These are phyloP conservation scores for Aphelocoma californica DNA, from an alignment of 2,797 vertebrate genomes.

Conservation along the genomic window DNA sequence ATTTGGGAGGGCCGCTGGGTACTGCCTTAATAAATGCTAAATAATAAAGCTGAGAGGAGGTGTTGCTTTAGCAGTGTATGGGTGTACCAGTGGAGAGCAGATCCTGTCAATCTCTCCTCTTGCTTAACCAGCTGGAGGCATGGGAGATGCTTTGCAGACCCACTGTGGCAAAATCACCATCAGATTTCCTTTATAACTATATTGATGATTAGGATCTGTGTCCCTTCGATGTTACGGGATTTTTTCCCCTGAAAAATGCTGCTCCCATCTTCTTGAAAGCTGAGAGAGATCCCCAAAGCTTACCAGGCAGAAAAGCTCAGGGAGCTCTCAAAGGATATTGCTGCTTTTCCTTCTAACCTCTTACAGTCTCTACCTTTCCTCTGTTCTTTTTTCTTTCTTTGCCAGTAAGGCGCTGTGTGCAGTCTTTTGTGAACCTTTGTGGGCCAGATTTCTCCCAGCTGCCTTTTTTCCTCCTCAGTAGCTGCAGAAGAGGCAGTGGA, in stretches of 20 bases:
- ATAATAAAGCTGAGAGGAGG: neutral
- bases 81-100: neutral
- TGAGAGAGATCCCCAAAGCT: conserved; percentile 27
- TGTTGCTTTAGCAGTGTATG: neutral
- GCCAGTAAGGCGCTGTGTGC: conserved; percentile 46
- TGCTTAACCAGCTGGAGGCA: neutral
- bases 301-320: conserved; percentile 26
- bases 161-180: neutral
- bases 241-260: neutral
- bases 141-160: neutral
- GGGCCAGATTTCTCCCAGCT: conserved; percentile 60
- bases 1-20: neutral
- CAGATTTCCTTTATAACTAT: neutral
- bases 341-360: conserved; percentile 50
- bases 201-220: neutral
- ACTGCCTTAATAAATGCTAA: neutral
- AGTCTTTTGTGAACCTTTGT: conserved; percentile 67
- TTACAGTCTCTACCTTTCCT: conserved; percentile 19
- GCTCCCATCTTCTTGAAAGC: neutral
- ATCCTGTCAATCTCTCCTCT: neutral
- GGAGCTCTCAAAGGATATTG: conserved; percentile 56
- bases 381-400: conserved; percentile 54
- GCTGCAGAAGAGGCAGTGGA: conserved; percentile 39
- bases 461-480: conserved; percentile 61
- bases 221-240: accelerated